These are phyloP conservation scores for Arrhopalites spinosus DNA, from an alignment of 2,888 invertebrate species.

Conservation along the genomic window DNA sequence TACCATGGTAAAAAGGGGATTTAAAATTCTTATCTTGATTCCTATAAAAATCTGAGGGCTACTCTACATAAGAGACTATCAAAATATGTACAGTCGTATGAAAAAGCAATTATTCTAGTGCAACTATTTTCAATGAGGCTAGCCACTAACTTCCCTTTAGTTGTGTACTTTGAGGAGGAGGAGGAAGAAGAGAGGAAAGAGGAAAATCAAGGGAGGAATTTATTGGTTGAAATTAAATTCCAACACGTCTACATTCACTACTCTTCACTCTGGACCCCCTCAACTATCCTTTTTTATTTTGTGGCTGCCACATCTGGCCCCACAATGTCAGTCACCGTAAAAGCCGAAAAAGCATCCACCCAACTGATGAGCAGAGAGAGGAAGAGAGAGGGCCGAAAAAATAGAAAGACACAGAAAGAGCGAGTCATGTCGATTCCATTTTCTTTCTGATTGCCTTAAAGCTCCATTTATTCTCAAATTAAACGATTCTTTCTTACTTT, in stretches of 20 bases:
- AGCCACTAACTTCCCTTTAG: no score
- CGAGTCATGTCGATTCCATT: neutral
- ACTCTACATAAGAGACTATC: no score
- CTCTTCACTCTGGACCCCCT: neutral
- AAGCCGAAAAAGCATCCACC: neutral
- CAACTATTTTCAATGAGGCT: no score
- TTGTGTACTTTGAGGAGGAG: no score
- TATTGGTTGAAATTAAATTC: slow-evolving; percentile 26
- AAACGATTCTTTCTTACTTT: neutral
- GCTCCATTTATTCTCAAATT: neutral
- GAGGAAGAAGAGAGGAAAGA: no score
- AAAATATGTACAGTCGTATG: no score
- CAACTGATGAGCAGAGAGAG: neutral
- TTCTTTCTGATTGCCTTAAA: neutral
- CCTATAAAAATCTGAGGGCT: no score
- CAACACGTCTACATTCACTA: slow-evolving; percentile 16
- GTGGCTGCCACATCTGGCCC: neutral
- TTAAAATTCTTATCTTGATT: no score
- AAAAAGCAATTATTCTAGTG: no score
- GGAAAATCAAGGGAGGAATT: slow-evolving; percentile 11
- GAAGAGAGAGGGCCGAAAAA: neutral
- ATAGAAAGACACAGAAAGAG: neutral
- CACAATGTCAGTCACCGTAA: slow-evolving; percentile 6
- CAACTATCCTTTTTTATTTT: neutral
- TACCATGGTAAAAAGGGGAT: no score